Evolutionary conservation across 2,888 invertebrate genomes (phyloP).

Genomic region (Chymomyza fuscimana): DNA sequence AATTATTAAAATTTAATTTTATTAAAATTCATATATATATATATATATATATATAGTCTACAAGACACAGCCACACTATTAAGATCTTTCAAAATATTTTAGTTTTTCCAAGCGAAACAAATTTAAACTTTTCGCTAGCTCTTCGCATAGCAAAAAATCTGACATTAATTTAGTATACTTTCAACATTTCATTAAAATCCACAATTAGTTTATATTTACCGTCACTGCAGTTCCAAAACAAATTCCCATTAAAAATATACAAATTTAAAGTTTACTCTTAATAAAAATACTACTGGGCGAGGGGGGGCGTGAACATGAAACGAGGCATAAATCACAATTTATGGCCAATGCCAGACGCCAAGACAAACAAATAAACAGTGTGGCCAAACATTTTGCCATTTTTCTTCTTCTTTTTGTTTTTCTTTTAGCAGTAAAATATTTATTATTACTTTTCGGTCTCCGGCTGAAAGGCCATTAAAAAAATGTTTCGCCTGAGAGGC

Average conservation of each 20-base stretch:
- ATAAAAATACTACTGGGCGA: constrained; percentile 20
- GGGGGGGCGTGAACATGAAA: constrained; percentile 27
- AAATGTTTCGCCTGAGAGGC: constrained; percentile 14
- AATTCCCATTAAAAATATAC: not conserved
- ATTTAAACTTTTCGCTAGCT: too few relatives aligned
- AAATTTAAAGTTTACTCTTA: not conserved
- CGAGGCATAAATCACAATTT: constrained; percentile 60
- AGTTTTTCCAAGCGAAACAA: too few relatives aligned
- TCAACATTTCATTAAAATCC: too few relatives aligned
- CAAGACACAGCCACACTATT: too few relatives aligned
- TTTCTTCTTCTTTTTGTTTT: constrained; percentile 9
- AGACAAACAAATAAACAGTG: constrained; percentile 51
- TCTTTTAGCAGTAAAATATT: constrained; percentile 47
- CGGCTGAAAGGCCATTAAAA: not conserved
- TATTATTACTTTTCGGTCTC: constrained; percentile 28
- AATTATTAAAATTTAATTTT: too few relatives aligned
- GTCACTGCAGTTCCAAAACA: not conserved
- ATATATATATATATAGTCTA: too few relatives aligned
- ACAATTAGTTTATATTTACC: not conserved
- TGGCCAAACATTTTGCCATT: constrained; percentile 10
- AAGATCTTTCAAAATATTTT: too few relatives aligned
- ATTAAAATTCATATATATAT: too few relatives aligned
- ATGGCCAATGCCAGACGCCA: constrained; percentile 51
- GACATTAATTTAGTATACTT: too few relatives aligned
- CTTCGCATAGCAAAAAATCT: too few relatives aligned